Evolutionary conservation across 2,888 invertebrate species (phyloP).

Genomic region (Embidobia sp.): DNA sequence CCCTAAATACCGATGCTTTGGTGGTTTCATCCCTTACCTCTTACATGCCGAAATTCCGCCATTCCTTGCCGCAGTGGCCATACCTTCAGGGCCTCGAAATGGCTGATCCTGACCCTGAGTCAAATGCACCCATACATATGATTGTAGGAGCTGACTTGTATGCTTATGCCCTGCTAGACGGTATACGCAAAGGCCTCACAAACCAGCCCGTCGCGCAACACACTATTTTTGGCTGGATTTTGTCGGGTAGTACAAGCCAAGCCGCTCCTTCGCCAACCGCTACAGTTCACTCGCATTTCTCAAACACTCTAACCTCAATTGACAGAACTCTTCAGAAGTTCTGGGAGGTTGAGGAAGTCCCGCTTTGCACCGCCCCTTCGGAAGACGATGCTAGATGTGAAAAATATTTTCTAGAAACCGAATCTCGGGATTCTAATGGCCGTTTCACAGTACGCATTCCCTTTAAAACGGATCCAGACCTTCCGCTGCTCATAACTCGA

Average conservation of each 20-base stretch:
- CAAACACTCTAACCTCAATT: too few species aligned
- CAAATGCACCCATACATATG: slow-evolving; percentile 4
- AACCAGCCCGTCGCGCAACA: slow-evolving; percentile 16
- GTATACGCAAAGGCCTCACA: background rate
- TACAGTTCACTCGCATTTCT: too few species aligned
- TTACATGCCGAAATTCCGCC: background rate
- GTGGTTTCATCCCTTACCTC: background rate
- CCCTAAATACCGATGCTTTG: background rate
- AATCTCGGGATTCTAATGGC: too few species aligned
- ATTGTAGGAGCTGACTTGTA: slow-evolving; percentile 27
- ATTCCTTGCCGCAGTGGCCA: slow-evolving; percentile 7
- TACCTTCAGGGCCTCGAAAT: slow-evolving; percentile 20
- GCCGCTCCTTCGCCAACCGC: too few species aligned
- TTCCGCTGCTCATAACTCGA: too few species aligned
- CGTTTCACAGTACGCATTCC: too few species aligned
- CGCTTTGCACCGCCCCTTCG: too few species aligned
- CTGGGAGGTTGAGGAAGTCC: too few species aligned
- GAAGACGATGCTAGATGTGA: too few species aligned
- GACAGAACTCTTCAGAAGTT: too few species aligned
- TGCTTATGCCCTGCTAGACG: background rate
- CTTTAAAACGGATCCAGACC: too few species aligned
- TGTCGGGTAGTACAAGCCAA: slow-evolving; percentile 2
- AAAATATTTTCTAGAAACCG: too few species aligned
- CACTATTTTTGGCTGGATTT: slow-evolving; percentile 13
- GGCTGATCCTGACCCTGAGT: slow-evolving; percentile 5